Conservation (phyloP, 2,888 invertebrate genomes). For the Apeira syringaria region DNA sequence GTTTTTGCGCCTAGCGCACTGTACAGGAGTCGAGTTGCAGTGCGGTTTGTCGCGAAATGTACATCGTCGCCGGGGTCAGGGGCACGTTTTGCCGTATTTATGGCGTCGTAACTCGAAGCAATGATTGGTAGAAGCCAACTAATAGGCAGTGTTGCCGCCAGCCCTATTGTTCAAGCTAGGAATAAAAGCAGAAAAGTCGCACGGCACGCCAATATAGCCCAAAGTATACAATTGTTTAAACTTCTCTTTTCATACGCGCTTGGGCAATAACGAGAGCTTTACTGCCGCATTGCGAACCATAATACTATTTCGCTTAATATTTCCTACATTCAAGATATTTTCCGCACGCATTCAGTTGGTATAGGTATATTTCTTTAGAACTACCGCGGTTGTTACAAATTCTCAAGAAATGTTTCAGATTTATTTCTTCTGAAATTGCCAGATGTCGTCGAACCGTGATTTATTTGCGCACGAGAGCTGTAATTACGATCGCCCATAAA, state of each 20-base stretch:
- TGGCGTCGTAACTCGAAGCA: constrained; percentile 76
- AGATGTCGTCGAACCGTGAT: constrained; percentile 52
- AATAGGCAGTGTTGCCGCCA: constrained; percentile 59
- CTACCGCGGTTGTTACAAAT: constrained; percentile 18
- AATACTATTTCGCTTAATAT: constrained; percentile 43
- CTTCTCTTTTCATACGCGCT: constrained; percentile 49
- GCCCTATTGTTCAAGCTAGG: constrained; percentile 73
- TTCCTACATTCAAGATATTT: constrained; percentile 37
- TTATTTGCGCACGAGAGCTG: constrained; percentile 50
- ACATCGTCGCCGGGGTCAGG: constrained; percentile 61
- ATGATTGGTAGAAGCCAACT: constrained; percentile 67
- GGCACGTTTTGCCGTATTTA: constrained; percentile 76
- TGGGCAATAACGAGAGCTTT: constrained; percentile 51
- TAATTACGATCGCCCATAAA: constrained; percentile 64
- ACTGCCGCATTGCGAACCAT: constrained; percentile 59
- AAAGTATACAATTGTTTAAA: constrained; percentile 64
- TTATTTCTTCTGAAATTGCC: constrained; percentile 39
- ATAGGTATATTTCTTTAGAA: constrained; percentile 13
- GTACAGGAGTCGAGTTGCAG: constrained; percentile 26
- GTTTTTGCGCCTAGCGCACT: constrained; percentile 18
- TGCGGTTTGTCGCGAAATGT: constrained; percentile 25
- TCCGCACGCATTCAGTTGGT: constrained; percentile 18
- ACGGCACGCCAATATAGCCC: constrained; percentile 32
- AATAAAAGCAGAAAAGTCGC: constrained; percentile 66
- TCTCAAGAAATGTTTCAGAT: constrained; percentile 28